Percentiles rank a stretch among this genome's conserved stretches.
Evolutionary conservation across 2,888 invertebrate genomes (phyloP).

Genomic region (Ptilodon capucinus): DNA sequence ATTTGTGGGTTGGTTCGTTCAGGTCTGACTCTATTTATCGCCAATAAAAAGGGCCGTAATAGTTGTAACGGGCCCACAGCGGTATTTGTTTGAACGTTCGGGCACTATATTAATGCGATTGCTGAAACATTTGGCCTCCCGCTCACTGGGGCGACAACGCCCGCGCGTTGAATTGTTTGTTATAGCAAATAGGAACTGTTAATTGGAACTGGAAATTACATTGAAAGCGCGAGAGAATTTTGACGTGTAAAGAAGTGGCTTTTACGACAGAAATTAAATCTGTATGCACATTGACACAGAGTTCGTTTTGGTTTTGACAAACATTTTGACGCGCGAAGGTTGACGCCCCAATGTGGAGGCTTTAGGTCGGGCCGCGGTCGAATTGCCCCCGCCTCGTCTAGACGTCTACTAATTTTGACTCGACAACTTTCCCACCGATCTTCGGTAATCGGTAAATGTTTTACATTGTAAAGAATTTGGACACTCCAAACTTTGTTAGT

Average conservation of each 20-base stretch:
- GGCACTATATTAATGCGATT: constrained; percentile 62
- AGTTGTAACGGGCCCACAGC: constrained; percentile 40
- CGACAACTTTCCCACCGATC: constrained; percentile 34
- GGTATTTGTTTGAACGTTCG: constrained; percentile 48
- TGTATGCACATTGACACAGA: no score
- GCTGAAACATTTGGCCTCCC: constrained; percentile 63
- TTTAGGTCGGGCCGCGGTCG: constrained; percentile 55
- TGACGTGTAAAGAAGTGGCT: no score
- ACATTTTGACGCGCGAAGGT: no score
- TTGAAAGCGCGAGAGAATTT: no score
- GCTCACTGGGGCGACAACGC: no score
- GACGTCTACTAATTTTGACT: constrained; percentile 53
- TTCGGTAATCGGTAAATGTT: constrained; percentile 13
- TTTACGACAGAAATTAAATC: no score
- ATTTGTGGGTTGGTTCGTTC: constrained; percentile 39
- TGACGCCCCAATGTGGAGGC: no score
- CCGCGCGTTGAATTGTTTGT: no score
- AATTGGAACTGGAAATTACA: no score
- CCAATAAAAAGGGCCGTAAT: constrained; percentile 34
- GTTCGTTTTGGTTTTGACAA: no score
- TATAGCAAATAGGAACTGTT: no score
- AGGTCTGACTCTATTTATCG: constrained; percentile 48
- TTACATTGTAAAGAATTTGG: constrained; percentile 4
- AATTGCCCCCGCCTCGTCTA: constrained; percentile 53
- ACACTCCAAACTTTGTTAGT: not conserved